Evolutionary conservation across 2,888 invertebrate species (phyloP).

Genomic region (Metopia argyrocephala): DNA sequence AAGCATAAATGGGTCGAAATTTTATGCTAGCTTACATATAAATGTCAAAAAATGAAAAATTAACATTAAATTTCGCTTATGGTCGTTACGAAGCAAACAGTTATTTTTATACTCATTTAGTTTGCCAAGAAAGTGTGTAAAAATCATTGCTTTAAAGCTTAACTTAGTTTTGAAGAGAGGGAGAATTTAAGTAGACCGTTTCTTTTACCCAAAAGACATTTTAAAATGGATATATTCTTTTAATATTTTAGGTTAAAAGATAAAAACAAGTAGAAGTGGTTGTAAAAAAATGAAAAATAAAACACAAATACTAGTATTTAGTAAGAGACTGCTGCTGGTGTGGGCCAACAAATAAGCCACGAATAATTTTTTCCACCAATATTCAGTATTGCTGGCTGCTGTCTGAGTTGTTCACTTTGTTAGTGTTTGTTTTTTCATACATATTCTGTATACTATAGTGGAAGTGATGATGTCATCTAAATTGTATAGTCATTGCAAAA

Average conservation of each 20-base stretch:
- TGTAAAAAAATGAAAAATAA: neutral
- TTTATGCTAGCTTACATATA: too few species aligned
- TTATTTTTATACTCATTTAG: too few species aligned
- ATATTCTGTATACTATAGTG: neutral
- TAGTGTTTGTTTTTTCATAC: neutral
- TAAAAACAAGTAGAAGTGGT: constrained; percentile 25
- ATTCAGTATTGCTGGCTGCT: constrained; percentile 13
- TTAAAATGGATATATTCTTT: neutral
- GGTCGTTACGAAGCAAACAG: too few species aligned
- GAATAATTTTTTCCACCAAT: neutral
- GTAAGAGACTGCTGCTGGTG: constrained; percentile 1
- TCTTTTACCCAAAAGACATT: too few species aligned
- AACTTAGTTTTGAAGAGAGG: too few species aligned
- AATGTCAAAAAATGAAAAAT: too few species aligned
- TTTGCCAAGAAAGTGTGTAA: too few species aligned
- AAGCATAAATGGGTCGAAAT: too few species aligned
- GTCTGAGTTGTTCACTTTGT: neutral
- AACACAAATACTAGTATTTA: constrained; percentile 7
- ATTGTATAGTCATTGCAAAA: constrained; percentile 23
- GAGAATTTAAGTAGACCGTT: too few species aligned
- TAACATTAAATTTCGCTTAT: too few species aligned
- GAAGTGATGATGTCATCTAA: constrained; percentile 62
- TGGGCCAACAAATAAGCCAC: neutral
- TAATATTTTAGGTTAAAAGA: neutral
- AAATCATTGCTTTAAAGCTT: too few species aligned